Percentiles rank a stretch among this genome's conserved stretches.
Conservation (phyloP, 2,797 vertebrate species). For the Xenops minutus region DNA sequence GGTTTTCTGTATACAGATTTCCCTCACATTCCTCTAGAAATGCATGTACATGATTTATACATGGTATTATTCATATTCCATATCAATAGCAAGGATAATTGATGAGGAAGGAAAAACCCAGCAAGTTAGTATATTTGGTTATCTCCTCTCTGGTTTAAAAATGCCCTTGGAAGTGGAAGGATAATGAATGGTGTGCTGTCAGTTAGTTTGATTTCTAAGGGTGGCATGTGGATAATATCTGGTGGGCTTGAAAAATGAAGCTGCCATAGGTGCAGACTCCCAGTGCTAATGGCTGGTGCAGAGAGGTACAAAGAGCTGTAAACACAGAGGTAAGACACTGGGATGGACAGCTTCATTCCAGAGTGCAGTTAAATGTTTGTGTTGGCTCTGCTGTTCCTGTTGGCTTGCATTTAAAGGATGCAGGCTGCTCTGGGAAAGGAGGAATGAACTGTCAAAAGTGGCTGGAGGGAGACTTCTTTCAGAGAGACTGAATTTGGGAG, state of each 20-base stretch:
- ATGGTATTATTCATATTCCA: neutral
- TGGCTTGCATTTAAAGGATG: slow-evolving; percentile 13
- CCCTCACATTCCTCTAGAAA: neutral
- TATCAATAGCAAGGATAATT: neutral
- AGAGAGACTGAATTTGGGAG: neutral
- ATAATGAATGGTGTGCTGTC: neutral
- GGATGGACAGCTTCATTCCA: neutral
- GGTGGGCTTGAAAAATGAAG: neutral
- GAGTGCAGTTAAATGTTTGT: neutral
- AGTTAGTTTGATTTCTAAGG: slow-evolving; percentile 1
- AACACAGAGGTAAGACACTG: neutral
- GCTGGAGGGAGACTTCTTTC: slow-evolving; percentile 6
- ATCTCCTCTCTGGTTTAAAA: slow-evolving; percentile 16
- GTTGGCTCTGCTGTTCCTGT: slow-evolving; percentile 26
- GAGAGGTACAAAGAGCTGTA: neutral
- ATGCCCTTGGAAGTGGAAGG: neutral
- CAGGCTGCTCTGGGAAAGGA: neutral
- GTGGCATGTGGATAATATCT: neutral
- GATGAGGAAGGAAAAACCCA: neutral
- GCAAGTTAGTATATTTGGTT: neutral
- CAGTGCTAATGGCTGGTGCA: neutral
- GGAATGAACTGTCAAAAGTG: slow-evolving; percentile 35
- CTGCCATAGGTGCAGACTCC: neutral
- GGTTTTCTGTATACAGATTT: neutral
- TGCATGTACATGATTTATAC: neutral